Conservation (phyloP, 1,140 invertebrate species). For the Drosophila ananassae region DNA sequence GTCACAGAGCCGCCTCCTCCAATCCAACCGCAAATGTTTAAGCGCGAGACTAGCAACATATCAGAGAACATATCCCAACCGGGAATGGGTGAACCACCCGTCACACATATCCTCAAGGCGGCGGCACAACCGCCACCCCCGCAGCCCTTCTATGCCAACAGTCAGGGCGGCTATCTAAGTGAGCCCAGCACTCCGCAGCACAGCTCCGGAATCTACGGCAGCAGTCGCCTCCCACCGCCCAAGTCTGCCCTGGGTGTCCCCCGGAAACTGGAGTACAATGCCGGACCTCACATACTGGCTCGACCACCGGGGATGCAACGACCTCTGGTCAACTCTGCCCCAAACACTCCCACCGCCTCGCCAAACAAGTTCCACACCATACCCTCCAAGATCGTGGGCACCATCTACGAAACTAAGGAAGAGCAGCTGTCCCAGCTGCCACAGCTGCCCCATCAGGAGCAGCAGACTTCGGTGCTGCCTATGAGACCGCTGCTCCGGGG, state of each 20-base stretch:
- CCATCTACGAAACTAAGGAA: conserved; percentile 86
- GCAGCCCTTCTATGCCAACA: conserved; percentile 60
- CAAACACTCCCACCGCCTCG: conserved; percentile 85
- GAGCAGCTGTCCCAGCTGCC: conserved; percentile 86
- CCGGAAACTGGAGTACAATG: conserved; percentile 76
- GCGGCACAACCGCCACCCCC: conserved; percentile 42
- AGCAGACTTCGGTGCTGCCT: conserved; percentile 88
- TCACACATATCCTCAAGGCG: conserved; percentile 77
- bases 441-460: conserved; percentile 84
- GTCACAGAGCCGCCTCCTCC: conserved; percentile 2
- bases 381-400: conserved; percentile 75
- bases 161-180: conserved; percentile 55
- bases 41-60: conserved; percentile 80
- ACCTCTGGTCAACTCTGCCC: conserved; percentile 84
- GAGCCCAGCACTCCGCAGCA: conserved; percentile 68
- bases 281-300: conserved; percentile 68
- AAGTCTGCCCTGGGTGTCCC: conserved; percentile 51
- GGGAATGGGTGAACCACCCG: conserved; percentile 19
- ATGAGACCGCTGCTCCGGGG: conserved; percentile 95
- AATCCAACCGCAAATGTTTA: conserved; percentile 37
- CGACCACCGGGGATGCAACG: conserved; percentile 84
- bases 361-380: conserved; percentile 83
- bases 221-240: conserved; percentile 64
- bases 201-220: conserved; percentile 53
- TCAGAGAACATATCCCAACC: conserved; percentile 79